A percentile compares a stretch with the other conserved stretches of the same genome.
Conservation (phyloP, 1,140 invertebrate genomes). For the Elysia chlorotica region DNA sequence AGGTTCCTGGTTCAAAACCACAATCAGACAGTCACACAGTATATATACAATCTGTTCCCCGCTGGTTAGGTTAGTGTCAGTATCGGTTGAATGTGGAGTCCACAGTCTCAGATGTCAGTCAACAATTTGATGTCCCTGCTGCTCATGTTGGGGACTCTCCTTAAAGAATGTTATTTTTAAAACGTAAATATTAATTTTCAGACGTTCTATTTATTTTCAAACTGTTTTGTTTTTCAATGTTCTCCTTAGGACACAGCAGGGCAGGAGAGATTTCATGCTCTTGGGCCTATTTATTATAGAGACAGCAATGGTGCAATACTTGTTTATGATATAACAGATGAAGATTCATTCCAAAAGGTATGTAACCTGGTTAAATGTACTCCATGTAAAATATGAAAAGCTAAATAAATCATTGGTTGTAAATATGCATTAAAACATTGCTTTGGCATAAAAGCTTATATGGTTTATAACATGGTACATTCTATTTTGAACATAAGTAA, state of each 20-base stretch:
- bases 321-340: conserved; percentile 98
- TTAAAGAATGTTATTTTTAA: too few relatives aligned
- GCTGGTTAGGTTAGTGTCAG: too few relatives aligned
- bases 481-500: too few relatives aligned
- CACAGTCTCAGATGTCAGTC: too few relatives aligned
- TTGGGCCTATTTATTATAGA: conserved; percentile 92
- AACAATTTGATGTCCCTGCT: too few relatives aligned
- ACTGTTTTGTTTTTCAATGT: conserved; percentile 1
- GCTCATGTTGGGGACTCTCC: too few relatives aligned
- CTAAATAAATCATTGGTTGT: background rate
- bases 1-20: too few relatives aligned
- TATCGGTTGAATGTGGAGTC: too few relatives aligned
- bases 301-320: conserved; percentile 97
- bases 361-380: background rate
- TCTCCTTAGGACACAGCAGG: conserved; percentile 87
- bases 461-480: background rate
- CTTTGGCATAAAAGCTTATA: background rate
- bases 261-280: conserved; percentile 92
- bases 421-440: background rate
- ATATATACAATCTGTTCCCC: too few relatives aligned
- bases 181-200: too few relatives aligned
- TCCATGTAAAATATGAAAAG: background rate
- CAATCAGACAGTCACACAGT: too few relatives aligned
- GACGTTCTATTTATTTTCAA: too few relatives aligned
- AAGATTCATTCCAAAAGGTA: conserved; percentile 94